Conservation (phyloP, 2,888 invertebrate genomes). For the Machimus atricapillus region DNA sequence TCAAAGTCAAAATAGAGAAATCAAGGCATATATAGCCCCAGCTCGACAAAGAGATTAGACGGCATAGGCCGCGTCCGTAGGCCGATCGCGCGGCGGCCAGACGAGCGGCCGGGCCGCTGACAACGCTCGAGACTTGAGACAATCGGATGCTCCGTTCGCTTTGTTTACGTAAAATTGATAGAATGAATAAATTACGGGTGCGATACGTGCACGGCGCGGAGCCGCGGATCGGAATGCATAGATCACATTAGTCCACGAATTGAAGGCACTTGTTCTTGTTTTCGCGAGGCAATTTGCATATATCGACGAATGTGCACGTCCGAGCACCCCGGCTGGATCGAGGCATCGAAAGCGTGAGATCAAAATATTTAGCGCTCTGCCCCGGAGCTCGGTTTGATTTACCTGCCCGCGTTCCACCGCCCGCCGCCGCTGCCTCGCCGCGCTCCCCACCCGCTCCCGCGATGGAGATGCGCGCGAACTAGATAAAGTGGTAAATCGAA, state of each 20-base stretch:
- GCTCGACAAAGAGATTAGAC: slow-evolving; percentile 27
- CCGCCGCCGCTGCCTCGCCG: not conserved
- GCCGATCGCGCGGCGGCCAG: slow-evolving; percentile 9
- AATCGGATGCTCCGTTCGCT: slow-evolving; percentile 35
- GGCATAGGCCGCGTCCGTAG: not conserved
- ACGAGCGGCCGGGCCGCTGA: slow-evolving; percentile 5
- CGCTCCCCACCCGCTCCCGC: not conserved
- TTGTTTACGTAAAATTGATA: slow-evolving; percentile 38
- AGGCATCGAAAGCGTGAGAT: slow-evolving; percentile 40
- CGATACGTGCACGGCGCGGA: slow-evolving; percentile 21
- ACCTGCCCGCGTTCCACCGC: not conserved
- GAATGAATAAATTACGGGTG: slow-evolving; percentile 39
- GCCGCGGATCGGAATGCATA: slow-evolving; percentile 33
- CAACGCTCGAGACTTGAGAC: slow-evolving; percentile 15
- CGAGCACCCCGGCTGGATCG: not conserved
- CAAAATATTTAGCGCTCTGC: slow-evolving; percentile 34
- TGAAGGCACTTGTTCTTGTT: slow-evolving; percentile 45
- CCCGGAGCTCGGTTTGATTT: slow-evolving; percentile 14
- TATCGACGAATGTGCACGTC: slow-evolving; percentile 34
- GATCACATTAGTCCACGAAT: slow-evolving; percentile 44
- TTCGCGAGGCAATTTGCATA: slow-evolving; percentile 44
- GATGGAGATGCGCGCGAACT: not conserved
- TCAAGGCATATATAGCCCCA: slow-evolving; percentile 44
- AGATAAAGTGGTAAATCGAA: not conserved
- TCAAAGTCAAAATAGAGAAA: slow-evolving; percentile 62